These are phyloP conservation scores for Pao palembangensis DNA, from an alignment of 2,113 vertebrate genomes.

Conservation along the genomic window DNA sequence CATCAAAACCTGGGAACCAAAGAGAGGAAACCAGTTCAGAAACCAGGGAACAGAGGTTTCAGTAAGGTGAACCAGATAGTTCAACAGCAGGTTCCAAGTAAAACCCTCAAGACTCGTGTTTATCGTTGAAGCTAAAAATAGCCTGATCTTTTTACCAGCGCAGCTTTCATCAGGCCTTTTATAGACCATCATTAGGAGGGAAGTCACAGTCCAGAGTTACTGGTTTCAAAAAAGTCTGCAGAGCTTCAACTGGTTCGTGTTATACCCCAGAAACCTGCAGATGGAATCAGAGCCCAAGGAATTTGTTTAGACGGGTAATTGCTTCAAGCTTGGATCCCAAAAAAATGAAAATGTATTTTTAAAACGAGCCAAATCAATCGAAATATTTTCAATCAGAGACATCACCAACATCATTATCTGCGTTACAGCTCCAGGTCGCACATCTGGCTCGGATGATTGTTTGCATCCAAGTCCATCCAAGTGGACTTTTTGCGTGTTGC, in stretches of 20 bases:
- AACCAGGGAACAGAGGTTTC: slow-evolving; percentile 37
- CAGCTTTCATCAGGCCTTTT: too few species aligned
- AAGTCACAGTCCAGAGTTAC: slow-evolving; percentile 11
- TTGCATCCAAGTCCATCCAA: slow-evolving; percentile 64
- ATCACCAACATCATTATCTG: slow-evolving; percentile 36
- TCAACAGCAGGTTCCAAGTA: too few species aligned
- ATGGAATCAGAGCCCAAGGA: slow-evolving; percentile 51
- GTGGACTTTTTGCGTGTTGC: slow-evolving; percentile 59
- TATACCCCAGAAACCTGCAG: slow-evolving; percentile 51
- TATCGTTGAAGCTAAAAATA: too few species aligned
- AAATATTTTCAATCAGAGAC: slow-evolving; percentile 40
- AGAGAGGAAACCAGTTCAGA: slow-evolving; percentile 21
- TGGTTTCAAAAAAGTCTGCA: slow-evolving; percentile 19
- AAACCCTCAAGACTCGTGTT: too few species aligned
- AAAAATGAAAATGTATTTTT: not conserved
- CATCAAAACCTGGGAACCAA: slow-evolving; percentile 82
- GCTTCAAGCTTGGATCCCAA: slow-evolving; percentile 39
- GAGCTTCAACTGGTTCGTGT: slow-evolving; percentile 22
- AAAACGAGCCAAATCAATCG: slow-evolving; percentile 26
- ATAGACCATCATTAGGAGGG: too few species aligned
- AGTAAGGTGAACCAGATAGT: too few species aligned
- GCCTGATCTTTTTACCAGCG: too few species aligned
- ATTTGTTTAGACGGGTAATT: slow-evolving; percentile 61
- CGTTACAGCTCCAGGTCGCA: slow-evolving; percentile 48
- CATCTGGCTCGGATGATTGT: slow-evolving; percentile 68